Evolutionary conservation across 1,140 invertebrate genomes (phyloP).

Genomic region (Stegodyphus dumicola): DNA sequence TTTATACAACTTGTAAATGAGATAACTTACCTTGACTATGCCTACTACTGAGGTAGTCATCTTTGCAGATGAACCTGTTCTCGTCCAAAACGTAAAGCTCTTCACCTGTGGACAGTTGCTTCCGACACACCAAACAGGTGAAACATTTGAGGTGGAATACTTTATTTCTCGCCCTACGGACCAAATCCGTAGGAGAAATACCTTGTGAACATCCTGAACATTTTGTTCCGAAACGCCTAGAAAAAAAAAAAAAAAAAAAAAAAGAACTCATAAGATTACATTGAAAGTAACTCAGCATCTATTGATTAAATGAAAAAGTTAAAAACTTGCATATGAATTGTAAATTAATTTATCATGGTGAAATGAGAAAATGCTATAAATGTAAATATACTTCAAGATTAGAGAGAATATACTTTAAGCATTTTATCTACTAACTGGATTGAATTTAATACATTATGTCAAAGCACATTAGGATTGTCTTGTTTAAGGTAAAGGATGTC

Average conservation of each 20-base stretch:
- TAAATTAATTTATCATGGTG: too few species aligned
- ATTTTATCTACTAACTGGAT: too few species aligned
- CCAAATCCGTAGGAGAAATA: constrained; percentile 95
- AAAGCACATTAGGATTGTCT: too few species aligned
- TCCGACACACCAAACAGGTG: constrained; percentile 95
- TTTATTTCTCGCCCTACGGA: constrained; percentile 94
- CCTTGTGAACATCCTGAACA: constrained; percentile 96
- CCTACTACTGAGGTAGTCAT: constrained; percentile 93
- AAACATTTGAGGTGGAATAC: constrained; percentile 99
- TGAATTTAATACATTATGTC: too few species aligned
- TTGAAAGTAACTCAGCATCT: neutral
- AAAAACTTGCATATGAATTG: too few species aligned
- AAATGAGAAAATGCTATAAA: too few species aligned
- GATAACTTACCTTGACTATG: constrained; percentile 64
- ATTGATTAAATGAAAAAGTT: too few species aligned
- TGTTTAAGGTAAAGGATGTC: too few species aligned
- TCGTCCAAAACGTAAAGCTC: constrained; percentile 97
- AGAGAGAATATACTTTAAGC: too few species aligned
- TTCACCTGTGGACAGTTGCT: constrained; percentile 96
- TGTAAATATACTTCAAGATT: too few species aligned
- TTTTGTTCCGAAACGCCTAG: constrained; percentile 95
- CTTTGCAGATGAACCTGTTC: constrained; percentile 98
- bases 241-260: too few species aligned
- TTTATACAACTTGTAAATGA: too few species aligned
- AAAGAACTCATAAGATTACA: neutral